These are phyloP conservation scores for Poeciliopsis infans DNA, from an alignment of 2,797 vertebrate genomes.

Conservation along the genomic window DNA sequence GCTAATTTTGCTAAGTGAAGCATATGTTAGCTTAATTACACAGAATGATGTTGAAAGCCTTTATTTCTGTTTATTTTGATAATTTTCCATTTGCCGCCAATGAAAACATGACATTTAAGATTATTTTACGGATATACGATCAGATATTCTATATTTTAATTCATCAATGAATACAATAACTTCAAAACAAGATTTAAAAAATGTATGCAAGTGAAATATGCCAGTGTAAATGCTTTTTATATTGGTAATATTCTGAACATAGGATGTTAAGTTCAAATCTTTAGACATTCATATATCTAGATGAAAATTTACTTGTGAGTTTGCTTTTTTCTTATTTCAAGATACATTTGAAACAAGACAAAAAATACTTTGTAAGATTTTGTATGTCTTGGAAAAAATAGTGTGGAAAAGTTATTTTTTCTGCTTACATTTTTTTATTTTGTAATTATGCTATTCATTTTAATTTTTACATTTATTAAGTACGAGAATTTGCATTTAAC, in stretches of 20 bases:
- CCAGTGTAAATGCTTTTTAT: neutral
- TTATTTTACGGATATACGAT: neutral
- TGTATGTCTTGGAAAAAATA: neutral
- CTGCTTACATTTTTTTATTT: neutral
- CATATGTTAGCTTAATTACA: neutral
- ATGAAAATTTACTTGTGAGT: neutral
- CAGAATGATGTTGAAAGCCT: neutral
- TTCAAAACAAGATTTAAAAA: neutral
- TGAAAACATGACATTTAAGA: neutral
- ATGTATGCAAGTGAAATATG: neutral
- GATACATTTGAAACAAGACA: neutral
- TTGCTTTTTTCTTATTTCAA: neutral
- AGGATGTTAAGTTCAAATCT: neutral
- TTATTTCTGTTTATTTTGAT: neutral
- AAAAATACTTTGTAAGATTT: neutral
- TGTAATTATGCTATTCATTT: neutral
- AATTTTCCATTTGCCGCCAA: neutral
- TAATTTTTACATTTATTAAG: neutral
- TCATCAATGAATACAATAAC: too few species aligned
- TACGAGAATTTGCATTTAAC: neutral
- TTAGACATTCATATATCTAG: neutral
- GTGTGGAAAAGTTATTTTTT: neutral
- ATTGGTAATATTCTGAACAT: neutral
- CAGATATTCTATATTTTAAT: too few species aligned
- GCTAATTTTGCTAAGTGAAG: neutral